Conservation (phyloP, 2,113 vertebrate species). For the Plotosus lineatus region DNA sequence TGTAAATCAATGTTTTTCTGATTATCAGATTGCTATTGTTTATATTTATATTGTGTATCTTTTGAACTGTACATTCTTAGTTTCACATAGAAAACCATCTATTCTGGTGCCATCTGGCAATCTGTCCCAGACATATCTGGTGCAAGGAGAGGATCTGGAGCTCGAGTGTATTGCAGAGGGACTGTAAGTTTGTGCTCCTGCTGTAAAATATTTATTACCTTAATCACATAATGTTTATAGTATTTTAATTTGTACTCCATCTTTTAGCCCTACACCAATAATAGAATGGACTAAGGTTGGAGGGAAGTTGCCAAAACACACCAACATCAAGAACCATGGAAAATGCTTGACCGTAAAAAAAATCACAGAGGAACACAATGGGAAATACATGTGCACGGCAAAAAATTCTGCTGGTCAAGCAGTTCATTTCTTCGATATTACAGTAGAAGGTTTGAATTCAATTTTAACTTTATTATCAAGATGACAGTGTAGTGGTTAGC, state of each 20-base stretch:
- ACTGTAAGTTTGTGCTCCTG: constrained; percentile 79
- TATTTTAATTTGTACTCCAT: constrained; percentile 13
- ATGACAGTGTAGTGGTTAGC: too few relatives aligned
- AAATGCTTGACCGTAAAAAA: constrained; percentile 79
- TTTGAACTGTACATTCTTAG: constrained; percentile 13
- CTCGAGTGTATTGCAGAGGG: constrained; percentile 93
- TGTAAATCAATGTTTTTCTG: not conserved
- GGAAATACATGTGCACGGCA: constrained; percentile 85
- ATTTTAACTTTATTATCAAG: not conserved
- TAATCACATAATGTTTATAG: not conserved
- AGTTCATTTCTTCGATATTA: constrained; percentile 80
- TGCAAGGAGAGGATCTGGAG: constrained; percentile 80
- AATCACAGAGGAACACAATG: constrained; percentile 74
- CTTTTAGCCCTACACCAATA: constrained; percentile 82
- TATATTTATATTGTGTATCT: not conserved
- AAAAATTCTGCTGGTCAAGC: constrained; percentile 75
- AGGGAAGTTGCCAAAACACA: constrained; percentile 63
- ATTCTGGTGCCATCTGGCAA: constrained; percentile 84
- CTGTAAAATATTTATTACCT: not conserved
- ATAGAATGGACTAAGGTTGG: constrained; percentile 81
- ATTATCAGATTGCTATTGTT: not conserved
- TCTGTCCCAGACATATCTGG: constrained; percentile 71
- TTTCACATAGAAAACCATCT: constrained; percentile 74
- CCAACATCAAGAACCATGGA: constrained; percentile 70
- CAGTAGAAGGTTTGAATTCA: constrained; percentile 81